Conservation (phyloP, 2,113 vertebrate genomes). For the Microcebus tavaratra region DNA sequence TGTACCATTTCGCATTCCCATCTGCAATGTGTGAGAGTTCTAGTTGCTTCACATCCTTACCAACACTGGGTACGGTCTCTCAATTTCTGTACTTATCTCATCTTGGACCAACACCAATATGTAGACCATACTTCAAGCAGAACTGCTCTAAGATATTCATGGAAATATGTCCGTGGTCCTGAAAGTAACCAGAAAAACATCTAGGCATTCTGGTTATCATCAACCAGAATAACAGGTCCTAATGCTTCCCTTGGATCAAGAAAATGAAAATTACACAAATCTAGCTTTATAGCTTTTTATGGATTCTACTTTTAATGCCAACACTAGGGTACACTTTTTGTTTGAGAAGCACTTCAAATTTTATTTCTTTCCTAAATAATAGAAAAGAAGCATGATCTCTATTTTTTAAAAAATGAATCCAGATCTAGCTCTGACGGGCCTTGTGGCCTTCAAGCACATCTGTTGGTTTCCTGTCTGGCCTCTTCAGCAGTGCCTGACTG, state of each 20-base stretch:
- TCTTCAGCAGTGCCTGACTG: neutral
- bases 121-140: neutral
- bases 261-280: neutral
- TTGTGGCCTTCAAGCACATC: neutral
- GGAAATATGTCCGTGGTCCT: neutral
- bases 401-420: neutral
- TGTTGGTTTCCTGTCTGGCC: neutral
- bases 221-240: neutral
- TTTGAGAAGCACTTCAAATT: neutral
- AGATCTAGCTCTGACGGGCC: neutral
- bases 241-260: neutral
- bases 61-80: neutral
- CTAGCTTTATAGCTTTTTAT: neutral
- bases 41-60: neutral
- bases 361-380: slow-evolving; percentile 11
- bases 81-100: neutral
- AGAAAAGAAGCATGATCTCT: neutral
- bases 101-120: neutral
- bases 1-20: neutral
- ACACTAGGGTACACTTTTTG: neutral
- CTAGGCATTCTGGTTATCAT: neutral
- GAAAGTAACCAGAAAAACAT: neutral
- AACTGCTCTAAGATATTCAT: neutral
- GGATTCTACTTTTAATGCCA: neutral
- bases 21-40: neutral